Evolutionary conservation across 2,797 vertebrate species (phyloP), one percentile per base, ranked within the genome.

Genomic region (Smutsia temminckii): DNA sequence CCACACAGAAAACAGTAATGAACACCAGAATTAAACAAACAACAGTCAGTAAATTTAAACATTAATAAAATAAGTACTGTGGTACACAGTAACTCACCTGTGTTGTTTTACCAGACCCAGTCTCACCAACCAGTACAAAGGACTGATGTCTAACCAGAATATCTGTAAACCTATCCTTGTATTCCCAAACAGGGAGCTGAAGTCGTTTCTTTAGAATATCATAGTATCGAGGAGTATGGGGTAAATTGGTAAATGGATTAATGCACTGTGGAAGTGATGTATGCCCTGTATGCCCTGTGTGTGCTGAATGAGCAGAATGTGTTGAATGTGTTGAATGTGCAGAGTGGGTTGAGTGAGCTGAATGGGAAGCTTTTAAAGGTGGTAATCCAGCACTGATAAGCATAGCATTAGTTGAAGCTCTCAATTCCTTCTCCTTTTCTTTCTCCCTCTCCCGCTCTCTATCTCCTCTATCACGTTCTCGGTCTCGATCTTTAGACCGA

Each of bases 91-190:
- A 90, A 97, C 98, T 97, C 95, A 99, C 99, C 99, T 99, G 99
- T 93, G 99, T 99, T 96, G 99, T 99, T 98, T 99, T 99, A 95
- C 99, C 99, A 94, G 99, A 99, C 32, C 99, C 99, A 0, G 99
- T 99, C 98, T 99, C 99, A 96, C 99, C 99, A 69, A 99, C 99
- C 88, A 99, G 98, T 89, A 99, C 99, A 96, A 99, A 99, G 46
- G 98, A 99, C 98, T 99, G 99, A 98, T 99, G 98, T 63, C 98
- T 98, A 92, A 98, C 98, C 96, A 99, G 98, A 98, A 99, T 99
- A 95, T 99, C 99, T 0, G 98, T 99, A 98, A 99, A 99, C 63
- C 98, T 98, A 97, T 99, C 99, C 95, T 99, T 99, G 98, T 99
- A 99, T 97, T 99, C 99, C 99, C 99, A 99, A 61, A 99, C 99